Evolutionary conservation across 1,140 invertebrate genomes (phyloP).

Genomic region (Drosophila arizonae): DNA sequence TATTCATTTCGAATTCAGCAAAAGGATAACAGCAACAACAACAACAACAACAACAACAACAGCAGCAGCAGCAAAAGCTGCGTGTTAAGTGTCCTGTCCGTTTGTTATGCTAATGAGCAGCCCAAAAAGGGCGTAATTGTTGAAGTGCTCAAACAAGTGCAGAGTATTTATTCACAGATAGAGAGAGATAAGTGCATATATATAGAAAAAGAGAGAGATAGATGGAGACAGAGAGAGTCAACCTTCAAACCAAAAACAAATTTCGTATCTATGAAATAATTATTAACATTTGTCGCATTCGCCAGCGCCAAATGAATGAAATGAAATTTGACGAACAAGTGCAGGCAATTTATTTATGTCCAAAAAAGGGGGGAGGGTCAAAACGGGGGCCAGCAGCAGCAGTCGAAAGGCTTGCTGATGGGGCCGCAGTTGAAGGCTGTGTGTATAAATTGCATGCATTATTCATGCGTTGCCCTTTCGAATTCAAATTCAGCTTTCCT

Average conservation of each 20-base stretch:
- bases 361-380: neutral
- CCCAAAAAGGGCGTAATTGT: conserved; percentile 53
- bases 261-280: conserved; percentile 29
- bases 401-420: too few relatives aligned
- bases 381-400: too few relatives aligned
- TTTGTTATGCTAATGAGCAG: conserved; percentile 75
- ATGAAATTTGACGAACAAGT: conserved; percentile 2
- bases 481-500: too few relatives aligned
- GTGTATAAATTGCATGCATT: too few relatives aligned
- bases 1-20: conserved; percentile 70
- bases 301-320: neutral
- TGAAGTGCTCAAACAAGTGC: conserved; percentile 15
- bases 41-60: conserved; percentile 18
- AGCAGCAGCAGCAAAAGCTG: conserved; percentile 10
- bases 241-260: conserved; percentile 33
- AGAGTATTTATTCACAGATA: too few relatives aligned
- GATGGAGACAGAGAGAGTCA: neutral
- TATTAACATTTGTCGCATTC: conserved; percentile 20
- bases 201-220: too few relatives aligned
- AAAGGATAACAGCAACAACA: conserved; percentile 39
- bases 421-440: too few relatives aligned
- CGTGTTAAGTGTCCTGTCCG: conserved; percentile 47
- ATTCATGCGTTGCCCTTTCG: too few relatives aligned
- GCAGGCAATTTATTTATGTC: conserved; percentile 2
- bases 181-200: too few relatives aligned